phyloP scores from a whole-genome alignment of 2,888 invertebrate genomes.

The Cryptus armator region DNA sequence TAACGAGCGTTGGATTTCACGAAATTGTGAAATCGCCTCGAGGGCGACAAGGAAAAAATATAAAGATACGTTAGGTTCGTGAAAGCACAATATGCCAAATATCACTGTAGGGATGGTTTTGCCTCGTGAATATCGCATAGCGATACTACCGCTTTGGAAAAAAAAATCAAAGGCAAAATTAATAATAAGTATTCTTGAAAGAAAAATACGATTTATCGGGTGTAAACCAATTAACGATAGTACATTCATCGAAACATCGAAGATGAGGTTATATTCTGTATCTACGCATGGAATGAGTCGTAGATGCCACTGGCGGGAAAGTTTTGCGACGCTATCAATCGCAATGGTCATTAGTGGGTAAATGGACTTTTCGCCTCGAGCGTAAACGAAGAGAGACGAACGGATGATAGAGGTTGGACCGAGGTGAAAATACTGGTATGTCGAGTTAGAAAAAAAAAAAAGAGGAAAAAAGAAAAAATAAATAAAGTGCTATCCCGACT shows the following conservation, averaged over 20 bases:
- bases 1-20: slow-evolving; percentile 55
- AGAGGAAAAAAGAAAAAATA: neutral
- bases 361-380: slow-evolving; percentile 44
- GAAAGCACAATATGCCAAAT: neutral
- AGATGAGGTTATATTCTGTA: neutral
- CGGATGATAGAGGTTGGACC: neutral
- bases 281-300: neutral
- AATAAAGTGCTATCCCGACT: neutral
- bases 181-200: neutral
- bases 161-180: neutral
- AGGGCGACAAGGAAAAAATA: slow-evolving; percentile 8
- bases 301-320: slow-evolving; percentile 15
- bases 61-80: neutral
- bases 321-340: slow-evolving; percentile 52
- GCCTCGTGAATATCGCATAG: no score
- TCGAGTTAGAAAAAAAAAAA: slow-evolving; percentile 45
- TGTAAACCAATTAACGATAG: neutral
- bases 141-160: neutral
- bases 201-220: neutral
- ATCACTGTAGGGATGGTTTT: neutral
- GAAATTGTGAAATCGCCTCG: slow-evolving; percentile 30
- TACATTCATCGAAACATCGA: neutral
- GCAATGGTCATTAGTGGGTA: slow-evolving; percentile 35
- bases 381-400: slow-evolving; percentile 13
- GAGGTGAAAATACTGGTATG: slow-evolving; percentile 20